Base-by-base conservation (phyloP, 2,797 vertebrate genomes). In the Buceros bicornis region DNA sequence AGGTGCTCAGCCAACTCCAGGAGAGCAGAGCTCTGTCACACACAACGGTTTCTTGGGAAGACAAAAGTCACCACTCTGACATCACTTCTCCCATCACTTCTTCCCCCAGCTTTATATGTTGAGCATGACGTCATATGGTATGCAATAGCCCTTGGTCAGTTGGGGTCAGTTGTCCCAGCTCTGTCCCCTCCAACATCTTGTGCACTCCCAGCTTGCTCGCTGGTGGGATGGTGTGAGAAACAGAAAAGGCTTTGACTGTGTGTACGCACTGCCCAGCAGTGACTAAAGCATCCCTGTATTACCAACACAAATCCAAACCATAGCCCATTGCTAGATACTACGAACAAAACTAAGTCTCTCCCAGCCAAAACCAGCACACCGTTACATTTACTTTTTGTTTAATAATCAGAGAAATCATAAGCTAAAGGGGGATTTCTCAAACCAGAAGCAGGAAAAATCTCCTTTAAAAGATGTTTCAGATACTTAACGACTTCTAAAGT, bases 31-130 rank as follows among this genome's bases (percentile, higher is more conserved):
- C 18, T 61, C 28, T n/a, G 35, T 11, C 79, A 42, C 18, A 15
- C 0, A 0, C 28, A 51, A 29, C 5, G 2, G 40, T 45, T n/a
- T 54, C 57, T 65, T 13, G 17, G 10, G 57, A 60, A 65, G 35
- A 50, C 17, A 69, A 87, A 53, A 5, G 7, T 16, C 37, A 69
- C 20, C 37, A 24, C 13, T 20, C 10, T 5, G 4, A 42, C 12
- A 8, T 35, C 15, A 19, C 22, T 6, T 6, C 26, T 15, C 43
- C 14, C 7, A 24, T 10, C 33, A 33, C 56, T 24, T 29, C 26
- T 37, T 79, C 13, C 31, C 31, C 18, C 40, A 50, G 62, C 9
- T 45, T 60, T 35, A 14, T 15, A 60, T 6, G 28, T 28, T 16
- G 20, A 45, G 31, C 62, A 45, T 11, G 58, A 35, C 6, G 6